Percentiles rank a stretch among this genome's conserved stretches.
Evolutionary conservation across 2,888 invertebrate species (phyloP).

Genomic region (Eupithecia abbreviata): DNA sequence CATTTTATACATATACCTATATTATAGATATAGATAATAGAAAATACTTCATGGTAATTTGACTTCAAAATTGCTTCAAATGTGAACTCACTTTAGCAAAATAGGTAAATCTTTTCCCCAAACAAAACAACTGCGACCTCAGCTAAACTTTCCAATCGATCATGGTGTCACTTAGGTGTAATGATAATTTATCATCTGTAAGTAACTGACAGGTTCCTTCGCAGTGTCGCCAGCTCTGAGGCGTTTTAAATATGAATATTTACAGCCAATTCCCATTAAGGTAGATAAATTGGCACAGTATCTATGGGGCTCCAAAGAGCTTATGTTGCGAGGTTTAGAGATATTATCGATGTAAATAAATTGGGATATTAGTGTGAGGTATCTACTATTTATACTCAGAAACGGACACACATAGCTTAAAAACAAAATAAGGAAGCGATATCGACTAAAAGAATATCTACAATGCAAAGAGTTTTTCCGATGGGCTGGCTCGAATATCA

Average conservation of each 20-base stretch:
- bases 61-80: background rate
- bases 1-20: too few relatives aligned
- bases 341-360: too few relatives aligned
- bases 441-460: too few relatives aligned
- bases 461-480: too few relatives aligned
- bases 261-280: background rate
- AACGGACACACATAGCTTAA: too few relatives aligned
- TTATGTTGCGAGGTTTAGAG: background rate
- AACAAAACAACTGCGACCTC: constrained; percentile 45
- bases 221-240: constrained; percentile 21
- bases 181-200: constrained; percentile 66
- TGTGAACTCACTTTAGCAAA: background rate
- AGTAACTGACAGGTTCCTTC: constrained; percentile 50
- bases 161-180: constrained; percentile 59
- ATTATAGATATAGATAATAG: too few relatives aligned
- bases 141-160: constrained; percentile 62
- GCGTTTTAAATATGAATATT: background rate
- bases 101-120: constrained; percentile 21
- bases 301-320: background rate
- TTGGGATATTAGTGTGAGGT: too few relatives aligned
- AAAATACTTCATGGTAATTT: too few relatives aligned
- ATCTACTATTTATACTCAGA: too few relatives aligned
- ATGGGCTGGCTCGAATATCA: too few relatives aligned
- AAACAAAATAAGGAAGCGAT: too few relatives aligned
- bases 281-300: background rate